Evolutionary conservation across 2,797 vertebrate genomes (phyloP), one percentile per base, ranked within the genome.

Genomic region (Gorsachius magnificus): DNA sequence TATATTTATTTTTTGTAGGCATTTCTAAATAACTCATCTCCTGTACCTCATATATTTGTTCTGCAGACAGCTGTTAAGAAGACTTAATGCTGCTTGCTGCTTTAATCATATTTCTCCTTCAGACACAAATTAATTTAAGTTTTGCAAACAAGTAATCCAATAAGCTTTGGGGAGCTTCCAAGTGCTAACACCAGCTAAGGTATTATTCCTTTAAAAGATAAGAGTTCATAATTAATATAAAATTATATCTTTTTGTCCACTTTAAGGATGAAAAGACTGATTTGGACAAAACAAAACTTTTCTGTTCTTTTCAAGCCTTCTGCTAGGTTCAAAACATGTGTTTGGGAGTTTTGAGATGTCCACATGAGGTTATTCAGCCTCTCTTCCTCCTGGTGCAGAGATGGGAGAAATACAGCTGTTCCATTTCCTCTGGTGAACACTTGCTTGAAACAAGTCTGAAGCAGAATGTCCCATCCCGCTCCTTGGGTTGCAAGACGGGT

Each of bases 21-120:
- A 51, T 7, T 82, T 84, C 90, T 93, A 95, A 89, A 86, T 94
- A 89, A 94, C 78, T 83, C 19, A 81, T 80, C 36, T 58, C 41
- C 43, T 90, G 29, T 16, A 71, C 14, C 46, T 95, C 64, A 29
- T 66, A 26, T 80, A 46, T 93, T 94, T 87, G 25, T 76, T 93
- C 84, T 82, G 38, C n/a, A 87, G 56, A 61, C 58, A 82, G 77
- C 51, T 89, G 21, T 84, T 95, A 81, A 82, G 70, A 93, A 90
- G 29, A 81, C 57, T 90, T 87, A 89, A 88, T 86, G 54, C 35
- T 89, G 43, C 74, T 90, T 94, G 93, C 70, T 63, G 21, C 51
- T 93, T 53, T 79, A 86, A 88, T 82, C 54, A 16, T 50, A 60
- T 94, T 95, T 94, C 56, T 90, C 28, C 29, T 89, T 95, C 26